These are phyloP conservation scores for Diorhabda elongata DNA, from an alignment of 1,140 invertebrate species.

Conservation along the genomic window DNA sequence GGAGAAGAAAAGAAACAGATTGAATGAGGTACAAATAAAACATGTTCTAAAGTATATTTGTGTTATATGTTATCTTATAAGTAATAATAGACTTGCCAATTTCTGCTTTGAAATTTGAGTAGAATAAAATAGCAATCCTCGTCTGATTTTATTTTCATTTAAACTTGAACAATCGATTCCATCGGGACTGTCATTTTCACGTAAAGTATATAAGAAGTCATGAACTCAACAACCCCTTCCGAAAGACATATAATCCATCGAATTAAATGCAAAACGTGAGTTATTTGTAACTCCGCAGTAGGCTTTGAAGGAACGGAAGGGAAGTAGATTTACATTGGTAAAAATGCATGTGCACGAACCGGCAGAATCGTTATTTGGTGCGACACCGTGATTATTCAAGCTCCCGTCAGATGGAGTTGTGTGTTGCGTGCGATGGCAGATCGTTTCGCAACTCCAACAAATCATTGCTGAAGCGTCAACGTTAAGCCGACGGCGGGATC, in stretches of 20 bases:
- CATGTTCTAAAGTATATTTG: too few species aligned
- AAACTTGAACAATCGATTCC: too few species aligned
- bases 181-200: too few species aligned
- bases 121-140: too few species aligned
- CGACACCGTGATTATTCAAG: conserved; percentile 35
- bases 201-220: too few species aligned
- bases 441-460: conserved; percentile 32
- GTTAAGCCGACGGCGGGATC: conserved; percentile 30
- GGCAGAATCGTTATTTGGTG: conserved; percentile 23
- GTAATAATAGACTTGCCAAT: too few species aligned
- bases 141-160: too few species aligned
- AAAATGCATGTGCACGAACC: conserved; percentile 29
- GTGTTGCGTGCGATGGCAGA: conserved; percentile 20
- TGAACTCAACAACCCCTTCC: too few species aligned
- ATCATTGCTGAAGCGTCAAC: conserved; percentile 30
- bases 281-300: neutral
- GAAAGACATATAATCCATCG: conserved; percentile 3
- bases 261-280: conserved; percentile 7
- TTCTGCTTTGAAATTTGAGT: too few species aligned
- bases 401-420: conserved; percentile 21
- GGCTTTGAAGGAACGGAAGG: neutral
- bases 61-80: too few species aligned
- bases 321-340: conserved; percentile 21
- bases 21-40: too few species aligned
- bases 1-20: too few species aligned